Evolutionary conservation across 2,113 vertebrate genomes (phyloP).

Genomic region (Hemiscyllium ocellatum): DNA sequence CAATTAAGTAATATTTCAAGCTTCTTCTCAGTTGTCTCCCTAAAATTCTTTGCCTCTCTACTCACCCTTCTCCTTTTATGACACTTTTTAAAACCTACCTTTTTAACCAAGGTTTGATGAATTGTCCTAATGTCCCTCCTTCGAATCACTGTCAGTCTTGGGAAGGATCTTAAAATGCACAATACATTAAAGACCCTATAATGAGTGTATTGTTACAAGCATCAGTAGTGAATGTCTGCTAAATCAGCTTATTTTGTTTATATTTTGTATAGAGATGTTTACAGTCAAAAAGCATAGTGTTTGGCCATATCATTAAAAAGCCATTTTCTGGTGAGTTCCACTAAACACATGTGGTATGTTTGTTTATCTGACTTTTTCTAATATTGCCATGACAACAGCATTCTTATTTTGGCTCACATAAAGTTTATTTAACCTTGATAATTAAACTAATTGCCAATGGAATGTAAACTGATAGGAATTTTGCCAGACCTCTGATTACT

Average conservation of each 20-base stretch:
- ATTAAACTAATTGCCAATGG: background rate
- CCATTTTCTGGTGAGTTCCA: background rate
- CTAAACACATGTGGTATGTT: background rate
- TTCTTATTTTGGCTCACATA: background rate
- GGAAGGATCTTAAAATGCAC: too few relatives aligned
- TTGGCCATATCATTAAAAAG: background rate
- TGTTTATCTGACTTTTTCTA: background rate
- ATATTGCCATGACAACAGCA: background rate
- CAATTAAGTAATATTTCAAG: background rate
- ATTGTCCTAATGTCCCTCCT: too few relatives aligned
- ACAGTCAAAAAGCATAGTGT: background rate
- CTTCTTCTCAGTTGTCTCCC: too few relatives aligned
- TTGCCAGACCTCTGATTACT: background rate
- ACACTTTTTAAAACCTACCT: too few relatives aligned
- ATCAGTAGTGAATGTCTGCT: background rate
- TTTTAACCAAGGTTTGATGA: too few relatives aligned
- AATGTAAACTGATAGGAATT: constrained; percentile 5
- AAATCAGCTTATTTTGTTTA: background rate
- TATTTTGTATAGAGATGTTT: background rate
- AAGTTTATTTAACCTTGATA: background rate
- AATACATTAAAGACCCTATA: background rate
- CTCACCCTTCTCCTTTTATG: too few relatives aligned
- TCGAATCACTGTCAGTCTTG: too few relatives aligned
- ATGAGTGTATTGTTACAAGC: background rate
- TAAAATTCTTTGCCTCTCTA: too few relatives aligned